These are phyloP conservation scores for Cataglyphis hispanica DNA, from an alignment of 1,140 invertebrate species.

Conservation along the genomic window DNA sequence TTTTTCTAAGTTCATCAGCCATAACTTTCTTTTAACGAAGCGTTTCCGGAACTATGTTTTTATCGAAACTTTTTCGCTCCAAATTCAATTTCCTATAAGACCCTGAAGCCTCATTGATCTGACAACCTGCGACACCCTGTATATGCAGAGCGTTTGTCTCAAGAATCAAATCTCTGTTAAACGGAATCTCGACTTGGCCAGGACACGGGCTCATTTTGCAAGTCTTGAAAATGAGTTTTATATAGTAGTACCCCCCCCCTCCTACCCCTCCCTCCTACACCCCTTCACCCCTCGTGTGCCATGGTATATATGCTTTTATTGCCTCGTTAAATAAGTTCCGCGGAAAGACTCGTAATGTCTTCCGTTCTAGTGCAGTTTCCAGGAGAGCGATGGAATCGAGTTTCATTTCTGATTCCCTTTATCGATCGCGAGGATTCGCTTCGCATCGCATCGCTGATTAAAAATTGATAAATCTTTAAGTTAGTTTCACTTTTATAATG, in stretches of 20 bases:
- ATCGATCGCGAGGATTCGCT: slow-evolving; percentile 38
- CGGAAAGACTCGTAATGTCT: slow-evolving; percentile 64
- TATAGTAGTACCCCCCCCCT: slow-evolving; percentile 47
- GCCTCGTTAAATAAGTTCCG: slow-evolving; percentile 65
- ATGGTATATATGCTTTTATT: slow-evolving; percentile 60
- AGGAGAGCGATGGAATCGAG: slow-evolving; percentile 49
- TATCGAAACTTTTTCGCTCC: too few relatives aligned
- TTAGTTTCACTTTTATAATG: not conserved
- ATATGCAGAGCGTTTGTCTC: slow-evolving; percentile 10
- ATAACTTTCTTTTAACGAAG: too few relatives aligned
- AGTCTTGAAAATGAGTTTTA: slow-evolving; percentile 66
- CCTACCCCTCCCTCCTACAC: too few relatives aligned
- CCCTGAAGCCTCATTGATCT: too few relatives aligned
- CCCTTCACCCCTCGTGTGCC: slow-evolving; percentile 16
- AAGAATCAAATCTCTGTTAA: slow-evolving; percentile 63
- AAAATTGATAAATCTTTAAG: slow-evolving; percentile 36
- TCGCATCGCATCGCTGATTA: not conserved
- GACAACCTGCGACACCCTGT: too few relatives aligned
- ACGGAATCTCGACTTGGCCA: slow-evolving; percentile 33
- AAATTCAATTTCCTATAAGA: too few relatives aligned
- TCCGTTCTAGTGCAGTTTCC: slow-evolving; percentile 61
- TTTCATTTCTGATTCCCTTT: slow-evolving; percentile 27
- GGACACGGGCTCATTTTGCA: slow-evolving; percentile 58
- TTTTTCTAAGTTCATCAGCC: too few relatives aligned
- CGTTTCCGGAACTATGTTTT: too few relatives aligned